A percentile compares a stretch with the other conserved stretches of the same genome.
Evolutionary conservation across 2,888 invertebrate species (phyloP).

Genomic region (Drosophila helvetica): DNA sequence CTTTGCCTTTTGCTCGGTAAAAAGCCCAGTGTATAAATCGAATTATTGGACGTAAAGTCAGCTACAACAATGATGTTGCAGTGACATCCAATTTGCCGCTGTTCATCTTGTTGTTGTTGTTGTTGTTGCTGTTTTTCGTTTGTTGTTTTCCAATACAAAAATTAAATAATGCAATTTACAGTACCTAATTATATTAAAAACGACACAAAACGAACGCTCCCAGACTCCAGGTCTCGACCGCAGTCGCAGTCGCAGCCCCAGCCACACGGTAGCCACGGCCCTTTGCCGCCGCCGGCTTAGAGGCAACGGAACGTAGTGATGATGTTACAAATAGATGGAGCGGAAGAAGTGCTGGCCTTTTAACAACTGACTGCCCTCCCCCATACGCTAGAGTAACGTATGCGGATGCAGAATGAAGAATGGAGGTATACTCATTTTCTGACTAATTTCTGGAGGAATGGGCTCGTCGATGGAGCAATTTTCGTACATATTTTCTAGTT

Average conservation of each 20-base stretch:
- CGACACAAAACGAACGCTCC: conserved; percentile 19
- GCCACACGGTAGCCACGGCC: background rate
- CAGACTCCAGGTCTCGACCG: background rate
- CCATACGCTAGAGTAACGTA: background rate
- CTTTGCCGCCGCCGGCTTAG: background rate
- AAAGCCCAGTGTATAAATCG: conserved; percentile 54
- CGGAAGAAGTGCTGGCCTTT: background rate
- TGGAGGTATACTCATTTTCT: background rate
- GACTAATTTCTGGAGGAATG: too few relatives aligned
- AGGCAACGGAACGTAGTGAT: background rate
- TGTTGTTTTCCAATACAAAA: conserved; percentile 31
- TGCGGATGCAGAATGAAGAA: background rate
- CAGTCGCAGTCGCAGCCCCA: too few relatives aligned
- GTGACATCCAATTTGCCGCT: conserved; percentile 5
- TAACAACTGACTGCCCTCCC: background rate
- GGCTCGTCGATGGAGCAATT: too few relatives aligned
- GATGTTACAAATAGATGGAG: background rate
- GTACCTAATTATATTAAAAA: conserved; percentile 69
- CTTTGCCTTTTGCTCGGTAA: conserved; percentile 25
- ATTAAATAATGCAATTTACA: conserved; percentile 58
- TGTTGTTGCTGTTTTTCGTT: conserved; percentile 5
- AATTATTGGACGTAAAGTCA: conserved; percentile 53
- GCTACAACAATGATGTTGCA: conserved; percentile 11
- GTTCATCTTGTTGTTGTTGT: background rate
- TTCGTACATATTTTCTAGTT: too few relatives aligned